phyloP scores from a whole-genome alignment of 2,113 vertebrate species.

The Prunella himalayana region DNA sequence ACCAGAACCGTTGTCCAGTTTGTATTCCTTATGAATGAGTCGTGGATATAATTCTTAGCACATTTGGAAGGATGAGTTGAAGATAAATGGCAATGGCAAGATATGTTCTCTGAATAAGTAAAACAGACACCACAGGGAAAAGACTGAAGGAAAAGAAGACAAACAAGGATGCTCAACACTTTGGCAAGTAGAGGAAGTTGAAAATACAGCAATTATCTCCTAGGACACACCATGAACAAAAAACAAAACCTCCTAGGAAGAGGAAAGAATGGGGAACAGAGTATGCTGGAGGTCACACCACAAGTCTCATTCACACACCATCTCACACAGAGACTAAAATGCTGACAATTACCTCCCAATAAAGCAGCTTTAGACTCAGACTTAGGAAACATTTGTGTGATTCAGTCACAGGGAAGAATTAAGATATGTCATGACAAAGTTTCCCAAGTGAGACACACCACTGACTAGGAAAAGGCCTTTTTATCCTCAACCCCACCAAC shows the following conservation, averaged over 20 bases:
- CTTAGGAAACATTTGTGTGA: conserved; percentile 4
- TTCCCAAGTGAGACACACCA: not conserved
- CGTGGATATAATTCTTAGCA: conserved; percentile 23
- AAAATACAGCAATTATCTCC: conserved; percentile 68
- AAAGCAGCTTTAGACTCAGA: conserved; percentile 15
- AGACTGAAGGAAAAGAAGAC: conserved; percentile 31
- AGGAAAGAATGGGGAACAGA: conserved; percentile 18
- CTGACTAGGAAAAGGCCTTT: conserved; percentile 42
- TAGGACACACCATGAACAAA: conserved; percentile 50
- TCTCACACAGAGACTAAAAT: conserved; percentile 35
- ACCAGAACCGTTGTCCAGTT: not conserved
- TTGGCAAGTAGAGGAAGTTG: conserved; percentile 43
- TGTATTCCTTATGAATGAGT: conserved; percentile 14
- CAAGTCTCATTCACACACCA: conserved; percentile 35
- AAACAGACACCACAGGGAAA: conserved; percentile 35
- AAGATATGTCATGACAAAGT: conserved; percentile 46
- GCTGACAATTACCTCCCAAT: conserved; percentile 25
- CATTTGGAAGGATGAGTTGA: conserved; percentile 32
- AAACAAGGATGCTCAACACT: conserved; percentile 33
- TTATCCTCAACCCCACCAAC: not conserved
- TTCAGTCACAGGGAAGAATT: not conserved
- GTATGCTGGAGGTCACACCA: not conserved
- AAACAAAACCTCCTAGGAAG: conserved; percentile 43
- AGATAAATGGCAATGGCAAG: conserved; percentile 63
- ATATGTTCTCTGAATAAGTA: conserved; percentile 47